phyloP scores from a whole-genome alignment of 2,113 vertebrate species.

The Rhodinocichla rosea region DNA sequence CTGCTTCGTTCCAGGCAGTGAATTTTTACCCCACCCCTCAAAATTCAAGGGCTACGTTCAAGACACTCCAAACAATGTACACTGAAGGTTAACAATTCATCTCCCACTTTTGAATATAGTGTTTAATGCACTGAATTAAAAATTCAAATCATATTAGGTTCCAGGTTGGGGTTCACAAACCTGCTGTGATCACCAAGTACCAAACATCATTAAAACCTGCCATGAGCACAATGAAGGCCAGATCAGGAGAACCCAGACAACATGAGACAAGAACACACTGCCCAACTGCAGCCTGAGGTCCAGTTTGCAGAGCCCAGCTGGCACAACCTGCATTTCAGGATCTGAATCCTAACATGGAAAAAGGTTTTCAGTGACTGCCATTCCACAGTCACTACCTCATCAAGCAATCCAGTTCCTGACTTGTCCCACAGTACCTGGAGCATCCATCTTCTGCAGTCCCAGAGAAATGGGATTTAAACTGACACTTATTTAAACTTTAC shows the following conservation, averaged over 20 bases:
- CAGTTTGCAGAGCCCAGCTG: not conserved
- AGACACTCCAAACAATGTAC: not conserved
- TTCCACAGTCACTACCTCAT: not conserved
- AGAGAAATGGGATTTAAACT: not conserved
- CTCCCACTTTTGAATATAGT: not conserved
- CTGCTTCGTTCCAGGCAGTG: not conserved
- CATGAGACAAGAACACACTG: accelerated
- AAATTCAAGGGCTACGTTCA: not conserved
- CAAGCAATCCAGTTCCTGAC: not conserved
- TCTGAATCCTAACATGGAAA: not conserved
- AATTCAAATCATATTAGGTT: not conserved
- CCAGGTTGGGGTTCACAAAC: not conserved
- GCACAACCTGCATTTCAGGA: not conserved
- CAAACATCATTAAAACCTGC: not conserved
- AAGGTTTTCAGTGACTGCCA: not conserved
- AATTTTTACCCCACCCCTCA: not conserved
- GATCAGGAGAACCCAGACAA: not conserved
- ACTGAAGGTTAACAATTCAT: not conserved
- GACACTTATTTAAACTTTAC: not conserved
- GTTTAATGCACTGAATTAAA: not conserved
- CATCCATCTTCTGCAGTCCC: not conserved
- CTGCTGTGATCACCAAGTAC: not conserved
- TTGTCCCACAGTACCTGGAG: not conserved
- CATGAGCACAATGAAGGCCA: not conserved
- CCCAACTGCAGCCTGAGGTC: not conserved